Percentiles rank a stretch among this genome's conserved stretches.
Evolutionary conservation across 2,797 vertebrate genomes (phyloP).

Genomic region (Catostomus latipinnis): DNA sequence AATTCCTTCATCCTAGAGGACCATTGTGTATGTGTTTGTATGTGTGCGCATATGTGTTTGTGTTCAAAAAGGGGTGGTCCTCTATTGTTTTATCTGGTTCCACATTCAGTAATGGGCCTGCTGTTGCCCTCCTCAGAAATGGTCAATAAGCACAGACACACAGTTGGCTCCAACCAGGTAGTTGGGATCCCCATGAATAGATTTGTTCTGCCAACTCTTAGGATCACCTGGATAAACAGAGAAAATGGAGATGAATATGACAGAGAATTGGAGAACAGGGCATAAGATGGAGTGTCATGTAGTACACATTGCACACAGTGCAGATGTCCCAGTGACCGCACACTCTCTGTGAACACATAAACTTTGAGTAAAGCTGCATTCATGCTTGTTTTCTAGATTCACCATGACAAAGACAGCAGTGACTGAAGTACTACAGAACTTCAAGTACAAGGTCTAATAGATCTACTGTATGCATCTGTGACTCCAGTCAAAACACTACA

Average conservation of each 20-base stretch:
- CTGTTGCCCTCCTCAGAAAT: conserved; percentile 87
- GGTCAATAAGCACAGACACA: conserved; percentile 98
- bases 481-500: too few species aligned
- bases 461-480: too few species aligned
- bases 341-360: not conserved
- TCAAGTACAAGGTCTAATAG: not conserved
- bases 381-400: conserved; percentile 2
- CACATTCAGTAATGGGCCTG: conserved; percentile 81
- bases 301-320: not conserved
- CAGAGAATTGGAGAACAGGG: not conserved
- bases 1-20: conserved; percentile 41
- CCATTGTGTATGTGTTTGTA: conserved; percentile 38
- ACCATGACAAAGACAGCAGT: not conserved
- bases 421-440: not conserved
- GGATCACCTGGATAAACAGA: conserved; percentile 88
- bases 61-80: conserved; percentile 54
- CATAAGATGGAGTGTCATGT: not conserved
- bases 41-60: conserved; percentile 30
- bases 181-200: conserved; percentile 97
- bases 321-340: not conserved
- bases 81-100: conserved; percentile 68
- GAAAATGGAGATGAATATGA: conserved; percentile 44
- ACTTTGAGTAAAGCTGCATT: not conserved
- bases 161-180: conserved; percentile 99
- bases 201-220: conserved; percentile 99